phyloP scores from a whole-genome alignment of 2,888 invertebrate species.

The Hofmannophila pseudospretella region DNA sequence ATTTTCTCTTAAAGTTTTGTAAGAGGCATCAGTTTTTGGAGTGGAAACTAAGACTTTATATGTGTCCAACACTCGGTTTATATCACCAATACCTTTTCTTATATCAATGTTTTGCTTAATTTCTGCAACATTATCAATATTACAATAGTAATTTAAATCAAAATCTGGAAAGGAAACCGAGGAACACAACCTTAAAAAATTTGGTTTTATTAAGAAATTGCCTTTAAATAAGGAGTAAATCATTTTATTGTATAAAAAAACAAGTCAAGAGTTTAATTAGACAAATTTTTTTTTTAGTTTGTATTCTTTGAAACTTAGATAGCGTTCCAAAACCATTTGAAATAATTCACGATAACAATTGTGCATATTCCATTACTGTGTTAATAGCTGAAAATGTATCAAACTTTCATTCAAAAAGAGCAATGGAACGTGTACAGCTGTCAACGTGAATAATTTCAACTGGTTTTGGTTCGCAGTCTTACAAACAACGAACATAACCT shows the following conservation, averaged over 20 bases:
- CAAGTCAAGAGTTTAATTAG: too few relatives aligned
- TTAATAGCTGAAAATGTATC: too few relatives aligned
- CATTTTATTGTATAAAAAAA: not conserved
- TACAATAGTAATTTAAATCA: conserved; percentile 80
- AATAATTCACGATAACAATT: too few relatives aligned
- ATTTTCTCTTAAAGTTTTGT: conserved; percentile 37
- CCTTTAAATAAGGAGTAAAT: not conserved
- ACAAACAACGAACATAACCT: too few relatives aligned
- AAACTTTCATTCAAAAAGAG: too few relatives aligned
- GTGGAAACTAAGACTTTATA: conserved; percentile 43
- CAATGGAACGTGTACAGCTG: too few relatives aligned
- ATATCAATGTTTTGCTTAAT: conserved; percentile 80
- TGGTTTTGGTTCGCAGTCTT: too few relatives aligned
- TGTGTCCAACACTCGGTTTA: conserved; percentile 74
- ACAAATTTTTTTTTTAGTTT: too few relatives aligned
- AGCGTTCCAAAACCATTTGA: too few relatives aligned
- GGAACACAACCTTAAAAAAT: conserved; percentile 9
- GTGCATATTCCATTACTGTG: too few relatives aligned
- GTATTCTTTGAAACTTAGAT: too few relatives aligned
- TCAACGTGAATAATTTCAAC: too few relatives aligned
- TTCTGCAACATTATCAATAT: conserved; percentile 75
- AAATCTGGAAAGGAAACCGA: conserved; percentile 50
- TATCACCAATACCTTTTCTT: conserved; percentile 83
- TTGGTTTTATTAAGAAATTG: not conserved
- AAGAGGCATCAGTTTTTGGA: conserved; percentile 25